phyloP scores from a whole-genome alignment of 2,888 invertebrate species.

The Corythucha ciliata region DNA sequence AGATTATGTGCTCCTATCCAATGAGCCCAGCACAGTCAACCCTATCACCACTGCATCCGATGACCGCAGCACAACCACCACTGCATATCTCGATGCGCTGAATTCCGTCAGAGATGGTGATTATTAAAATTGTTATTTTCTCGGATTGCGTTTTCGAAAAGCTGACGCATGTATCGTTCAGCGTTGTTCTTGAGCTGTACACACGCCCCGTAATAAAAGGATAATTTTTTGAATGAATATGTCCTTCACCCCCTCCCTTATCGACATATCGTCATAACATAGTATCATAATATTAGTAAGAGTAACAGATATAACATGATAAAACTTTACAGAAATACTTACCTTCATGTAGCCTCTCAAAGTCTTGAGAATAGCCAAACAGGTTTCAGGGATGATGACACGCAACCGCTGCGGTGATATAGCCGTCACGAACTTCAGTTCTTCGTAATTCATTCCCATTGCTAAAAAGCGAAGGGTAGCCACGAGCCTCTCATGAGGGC shows the following conservation, averaged over 20 bases:
- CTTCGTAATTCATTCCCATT: constrained; percentile 11
- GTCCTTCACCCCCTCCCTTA: too few relatives aligned
- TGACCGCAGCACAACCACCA: too few relatives aligned
- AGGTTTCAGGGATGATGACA: constrained; percentile 16
- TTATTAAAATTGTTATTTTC: not conserved
- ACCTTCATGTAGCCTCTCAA: too few relatives aligned
- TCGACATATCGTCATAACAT: too few relatives aligned
- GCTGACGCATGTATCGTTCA: too few relatives aligned
- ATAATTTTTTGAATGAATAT: too few relatives aligned
- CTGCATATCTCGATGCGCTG: not conserved
- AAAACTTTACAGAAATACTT: too few relatives aligned
- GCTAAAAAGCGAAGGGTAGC: constrained; percentile 12
- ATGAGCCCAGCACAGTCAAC: not conserved
- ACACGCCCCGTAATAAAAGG: too few relatives aligned
- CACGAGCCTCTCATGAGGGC: constrained; percentile 10
- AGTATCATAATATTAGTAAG: too few relatives aligned
- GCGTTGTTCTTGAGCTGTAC: too few relatives aligned
- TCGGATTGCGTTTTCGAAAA: not conserved
- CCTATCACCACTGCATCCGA: not conserved
- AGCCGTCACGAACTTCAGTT: constrained; percentile 12
- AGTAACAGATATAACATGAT: too few relatives aligned
- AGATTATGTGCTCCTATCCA: not conserved
- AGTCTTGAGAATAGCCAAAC: constrained; percentile 11
- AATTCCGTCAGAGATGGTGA: not conserved
- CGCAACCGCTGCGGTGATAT: constrained; percentile 15